Percentiles rank a stretch among this genome's conserved stretches.
These are phyloP conservation scores for Podarcis siculus DNA, from an alignment of 2,797 vertebrate genomes.

Conservation along the genomic window DNA sequence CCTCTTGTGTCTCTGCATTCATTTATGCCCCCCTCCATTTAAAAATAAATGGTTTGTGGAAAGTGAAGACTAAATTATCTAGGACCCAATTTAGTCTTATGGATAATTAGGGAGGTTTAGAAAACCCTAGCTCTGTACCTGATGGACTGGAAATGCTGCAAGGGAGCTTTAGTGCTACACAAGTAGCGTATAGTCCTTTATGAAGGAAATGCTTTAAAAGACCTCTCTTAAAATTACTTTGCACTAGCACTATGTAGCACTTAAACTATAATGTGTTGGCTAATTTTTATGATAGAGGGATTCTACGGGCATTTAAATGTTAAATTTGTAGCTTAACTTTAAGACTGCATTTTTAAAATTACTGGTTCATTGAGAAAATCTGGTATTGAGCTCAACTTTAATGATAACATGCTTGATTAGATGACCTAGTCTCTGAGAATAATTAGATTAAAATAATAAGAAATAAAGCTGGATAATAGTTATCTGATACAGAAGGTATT, in stretches of 20 bases:
- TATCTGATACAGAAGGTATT: not conserved
- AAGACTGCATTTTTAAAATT: not conserved
- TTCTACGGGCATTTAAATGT: not conserved
- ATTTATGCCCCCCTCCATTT: conserved; percentile 1
- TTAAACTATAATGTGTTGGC: not conserved
- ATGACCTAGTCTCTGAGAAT: not conserved
- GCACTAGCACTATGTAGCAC: not conserved
- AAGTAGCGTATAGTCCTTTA: not conserved
- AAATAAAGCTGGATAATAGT: conserved; percentile 24
- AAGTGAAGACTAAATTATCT: conserved; percentile 26
- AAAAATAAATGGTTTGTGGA: conserved; percentile 31
- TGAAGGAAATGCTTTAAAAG: conserved; percentile 6
- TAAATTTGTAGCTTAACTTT: not conserved
- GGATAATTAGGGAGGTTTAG: conserved; percentile 40
- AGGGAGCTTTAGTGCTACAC: conserved; percentile 12
- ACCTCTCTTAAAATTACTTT: conserved; percentile 10
- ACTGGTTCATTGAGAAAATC: not conserved
- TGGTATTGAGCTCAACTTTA: conserved; percentile 22
- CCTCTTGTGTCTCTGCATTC: conserved; percentile 1
- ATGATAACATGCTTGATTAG: conserved; percentile 27
- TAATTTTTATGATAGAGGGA: not conserved
- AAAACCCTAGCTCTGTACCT: conserved; percentile 30
- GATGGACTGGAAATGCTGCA: conserved; percentile 22
- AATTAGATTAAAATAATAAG: conserved; percentile 30
- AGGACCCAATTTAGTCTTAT: conserved; percentile 28